A percentile compares a stretch with the other conserved stretches of the same genome.
Conservation (phyloP, 1,140 invertebrate genomes). For the Drosophila parvula region DNA sequence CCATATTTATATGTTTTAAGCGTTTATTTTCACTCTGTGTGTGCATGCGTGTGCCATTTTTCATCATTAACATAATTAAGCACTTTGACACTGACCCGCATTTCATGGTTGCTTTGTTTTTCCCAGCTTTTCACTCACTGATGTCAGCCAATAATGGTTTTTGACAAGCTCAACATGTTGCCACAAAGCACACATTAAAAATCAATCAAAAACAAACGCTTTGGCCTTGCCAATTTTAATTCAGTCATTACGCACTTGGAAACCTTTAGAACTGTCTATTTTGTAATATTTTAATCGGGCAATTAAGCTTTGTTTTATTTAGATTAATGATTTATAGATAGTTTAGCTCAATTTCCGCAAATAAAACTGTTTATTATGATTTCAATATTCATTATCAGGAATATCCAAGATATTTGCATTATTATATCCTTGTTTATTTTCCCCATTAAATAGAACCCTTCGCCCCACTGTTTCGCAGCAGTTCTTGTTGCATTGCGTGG, state of each 20-base stretch:
- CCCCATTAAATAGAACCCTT: neutral
- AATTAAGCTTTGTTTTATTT: neutral
- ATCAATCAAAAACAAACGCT: conserved; percentile 18
- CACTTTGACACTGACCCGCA: conserved; percentile 14
- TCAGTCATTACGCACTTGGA: neutral
- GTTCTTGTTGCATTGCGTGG: conserved; percentile 10
- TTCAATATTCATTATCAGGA: neutral
- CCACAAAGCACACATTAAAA: conserved; percentile 14
- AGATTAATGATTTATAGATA: neutral
- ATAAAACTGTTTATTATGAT: neutral
- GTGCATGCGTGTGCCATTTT: neutral
- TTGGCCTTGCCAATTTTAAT: conserved; percentile 14
- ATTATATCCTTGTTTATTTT: neutral
- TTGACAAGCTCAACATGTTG: conserved; percentile 31
- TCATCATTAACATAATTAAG: conserved; percentile 1
- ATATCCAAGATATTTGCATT: neutral
- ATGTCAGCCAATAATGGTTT: conserved; percentile 21
- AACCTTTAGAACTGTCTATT: neutral
- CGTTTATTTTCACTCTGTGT: neutral
- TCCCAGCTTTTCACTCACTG: conserved; percentile 5
- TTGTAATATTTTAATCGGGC: neutral
- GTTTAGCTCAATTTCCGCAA: neutral
- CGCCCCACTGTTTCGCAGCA: neutral
- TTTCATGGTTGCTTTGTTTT: conserved; percentile 17
- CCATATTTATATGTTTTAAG: too few species aligned